phyloP scores from a whole-genome alignment of 1,140 invertebrate species.

The Liolophura sinensis region DNA sequence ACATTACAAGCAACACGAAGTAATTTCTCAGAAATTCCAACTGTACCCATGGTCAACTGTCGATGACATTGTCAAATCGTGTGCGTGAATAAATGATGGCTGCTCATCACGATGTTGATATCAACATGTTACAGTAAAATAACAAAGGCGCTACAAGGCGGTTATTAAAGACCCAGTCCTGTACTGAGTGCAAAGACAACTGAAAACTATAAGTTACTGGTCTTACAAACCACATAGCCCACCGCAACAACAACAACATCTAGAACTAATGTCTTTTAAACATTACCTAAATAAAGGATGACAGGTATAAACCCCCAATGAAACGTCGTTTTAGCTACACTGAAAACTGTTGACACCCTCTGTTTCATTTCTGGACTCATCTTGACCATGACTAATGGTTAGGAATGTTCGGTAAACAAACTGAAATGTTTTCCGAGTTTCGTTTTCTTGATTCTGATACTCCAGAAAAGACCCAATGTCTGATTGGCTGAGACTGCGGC shows the following conservation, averaged over 20 bases:
- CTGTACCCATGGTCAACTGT: too few species aligned
- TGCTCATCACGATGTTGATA: too few species aligned
- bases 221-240: neutral
- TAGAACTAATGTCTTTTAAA: neutral
- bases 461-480: too few species aligned
- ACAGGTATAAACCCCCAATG: constrained; percentile 23
- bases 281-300: constrained; percentile 19
- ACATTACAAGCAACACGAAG: too few species aligned
- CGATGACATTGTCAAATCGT: too few species aligned
- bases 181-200: neutral
- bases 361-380: constrained; percentile 17
- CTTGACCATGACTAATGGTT: constrained; percentile 5
- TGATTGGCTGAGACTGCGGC: neutral
- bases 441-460: too few species aligned
- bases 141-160: too few species aligned
- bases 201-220: neutral
- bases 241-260: neutral
- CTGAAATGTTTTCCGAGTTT: too few species aligned
- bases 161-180: neutral
- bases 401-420: neutral
- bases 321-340: constrained; percentile 6
- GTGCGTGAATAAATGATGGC: too few species aligned
- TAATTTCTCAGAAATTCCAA: too few species aligned
- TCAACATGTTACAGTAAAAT: too few species aligned
- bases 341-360: constrained; percentile 15